These are phyloP conservation scores for Picathartes gymnocephalus DNA, from an alignment of 2,113 vertebrate genomes.

Conservation along the genomic window DNA sequence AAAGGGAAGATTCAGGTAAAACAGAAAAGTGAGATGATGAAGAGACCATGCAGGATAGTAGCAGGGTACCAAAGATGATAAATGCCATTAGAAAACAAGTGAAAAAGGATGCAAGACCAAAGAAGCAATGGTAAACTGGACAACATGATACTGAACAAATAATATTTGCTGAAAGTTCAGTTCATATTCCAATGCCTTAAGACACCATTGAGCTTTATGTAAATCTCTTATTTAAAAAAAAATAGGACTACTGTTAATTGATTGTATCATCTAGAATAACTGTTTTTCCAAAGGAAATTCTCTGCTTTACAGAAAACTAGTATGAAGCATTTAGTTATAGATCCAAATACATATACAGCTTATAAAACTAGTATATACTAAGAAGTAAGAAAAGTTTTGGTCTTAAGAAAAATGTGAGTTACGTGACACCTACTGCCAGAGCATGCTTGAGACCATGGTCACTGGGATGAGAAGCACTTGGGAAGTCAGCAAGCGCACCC, in stretches of 20 bases:
- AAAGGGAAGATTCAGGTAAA: background rate
- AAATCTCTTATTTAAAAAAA: background rate
- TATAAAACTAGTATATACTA: background rate
- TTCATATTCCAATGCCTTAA: background rate
- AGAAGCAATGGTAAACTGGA: background rate
- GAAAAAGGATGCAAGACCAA: background rate
- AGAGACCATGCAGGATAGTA: background rate
- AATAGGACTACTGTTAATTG: background rate
- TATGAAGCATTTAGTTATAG: background rate
- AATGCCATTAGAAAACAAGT: background rate
- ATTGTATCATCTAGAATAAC: background rate
- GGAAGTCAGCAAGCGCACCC: constrained; percentile 71
- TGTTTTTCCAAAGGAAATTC: background rate
- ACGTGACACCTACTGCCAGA: constrained; percentile 67
- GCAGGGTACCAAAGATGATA: background rate
- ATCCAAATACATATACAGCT: background rate
- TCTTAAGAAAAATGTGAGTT: background rate
- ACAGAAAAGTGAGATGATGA: background rate
- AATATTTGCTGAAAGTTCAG: background rate
- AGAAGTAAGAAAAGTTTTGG: background rate
- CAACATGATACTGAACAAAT: background rate
- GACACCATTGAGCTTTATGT: background rate
- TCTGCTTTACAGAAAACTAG: background rate
- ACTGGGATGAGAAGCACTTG: constrained; percentile 63
- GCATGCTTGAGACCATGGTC: constrained; percentile 68